Base-by-base conservation (phyloP, 2,888 invertebrate genomes). In the Creontiades dilutus region DNA sequence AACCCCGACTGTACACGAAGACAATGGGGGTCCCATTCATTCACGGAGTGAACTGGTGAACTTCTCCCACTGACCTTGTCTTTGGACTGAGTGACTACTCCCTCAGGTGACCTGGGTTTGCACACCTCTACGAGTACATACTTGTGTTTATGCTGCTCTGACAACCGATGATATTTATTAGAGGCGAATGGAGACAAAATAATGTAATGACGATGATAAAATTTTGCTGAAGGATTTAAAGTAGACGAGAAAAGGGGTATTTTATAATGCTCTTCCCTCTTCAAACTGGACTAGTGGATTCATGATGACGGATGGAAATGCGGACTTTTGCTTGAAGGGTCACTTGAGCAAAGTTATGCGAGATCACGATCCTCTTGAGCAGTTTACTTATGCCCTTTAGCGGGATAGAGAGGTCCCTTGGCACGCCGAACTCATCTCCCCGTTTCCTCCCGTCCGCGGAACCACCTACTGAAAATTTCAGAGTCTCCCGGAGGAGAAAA, bases 301-400 rank as follows among this genome's bases (percentile, higher is more conserved):
- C 61, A 19, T n/a, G 61, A 61, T 61, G 61, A 61, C 61, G n/a
- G n/a, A 61, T n/a, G 61, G 61, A 11, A 61, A 61, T 61, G 61
- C 61, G 2, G 11, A 16, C 4, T 16, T 16, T 52, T 52, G 52
- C 52, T 16, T 52, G 11, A 2, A 16, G 61, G 19, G 9, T 61
- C 61, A 61, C 61, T 61, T 19, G 61, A 61, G 61, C 3, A 61
- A 61, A 61, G 61, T 19, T 61, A 61, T 61, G 61, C 61, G 61
- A 19, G n/a, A 61, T 14, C 61, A 61, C n/a, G 61, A 61, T 19
- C 19, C 61, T 61, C 19, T 61, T 3, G 9, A 61, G 61, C n/a
- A 19, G n/a, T 61, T 61, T 19, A 19, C 61, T 61, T 61, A 61
- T 19, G 61, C 61, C 19, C 61, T 61, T 19, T 61, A 1, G 19